phyloP scores from a whole-genome alignment of 2,888 invertebrate genomes.

The Amblyjoppa proteus region DNA sequence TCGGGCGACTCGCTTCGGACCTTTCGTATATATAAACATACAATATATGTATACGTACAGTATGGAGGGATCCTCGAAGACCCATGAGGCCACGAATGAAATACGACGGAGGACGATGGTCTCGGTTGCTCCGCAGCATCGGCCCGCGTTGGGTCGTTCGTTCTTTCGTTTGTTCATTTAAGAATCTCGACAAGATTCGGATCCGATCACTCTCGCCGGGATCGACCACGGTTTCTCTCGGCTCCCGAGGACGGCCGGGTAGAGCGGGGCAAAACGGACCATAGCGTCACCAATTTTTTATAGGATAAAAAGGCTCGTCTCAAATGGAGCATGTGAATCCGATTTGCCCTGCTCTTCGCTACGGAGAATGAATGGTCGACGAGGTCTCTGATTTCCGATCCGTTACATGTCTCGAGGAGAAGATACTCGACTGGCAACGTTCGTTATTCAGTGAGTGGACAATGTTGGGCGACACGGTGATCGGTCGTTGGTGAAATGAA shows the following conservation, averaged over 20 bases:
- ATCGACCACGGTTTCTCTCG: not conserved
- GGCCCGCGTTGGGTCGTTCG: constrained; percentile 1
- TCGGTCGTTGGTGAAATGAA: constrained; percentile 1
- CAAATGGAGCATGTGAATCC: not conserved
- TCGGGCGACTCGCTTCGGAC: constrained; percentile 68
- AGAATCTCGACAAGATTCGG: constrained; percentile 55
- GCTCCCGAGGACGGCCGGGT: not conserved
- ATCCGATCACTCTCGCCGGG: constrained; percentile 71
- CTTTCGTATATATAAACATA: constrained; percentile 70
- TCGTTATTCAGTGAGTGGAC: not conserved
- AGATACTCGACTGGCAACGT: constrained; percentile 8
- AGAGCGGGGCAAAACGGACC: not conserved
- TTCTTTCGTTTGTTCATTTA: constrained; percentile 8
- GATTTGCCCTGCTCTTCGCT: not conserved
- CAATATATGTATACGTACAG: not conserved
- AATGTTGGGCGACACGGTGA: constrained; percentile 4
- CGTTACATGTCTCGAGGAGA: not conserved
- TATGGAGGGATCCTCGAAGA: constrained; percentile 5
- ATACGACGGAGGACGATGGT: constrained; percentile 7
- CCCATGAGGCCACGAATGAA: constrained; percentile 12
- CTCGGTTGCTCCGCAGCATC: not conserved
- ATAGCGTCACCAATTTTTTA: no score
- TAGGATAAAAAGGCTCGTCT: not conserved
- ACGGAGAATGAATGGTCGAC: not conserved
- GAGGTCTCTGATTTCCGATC: not conserved